phyloP scores from a whole-genome alignment of 1,140 invertebrate species.

The Hormaphis cornu region DNA sequence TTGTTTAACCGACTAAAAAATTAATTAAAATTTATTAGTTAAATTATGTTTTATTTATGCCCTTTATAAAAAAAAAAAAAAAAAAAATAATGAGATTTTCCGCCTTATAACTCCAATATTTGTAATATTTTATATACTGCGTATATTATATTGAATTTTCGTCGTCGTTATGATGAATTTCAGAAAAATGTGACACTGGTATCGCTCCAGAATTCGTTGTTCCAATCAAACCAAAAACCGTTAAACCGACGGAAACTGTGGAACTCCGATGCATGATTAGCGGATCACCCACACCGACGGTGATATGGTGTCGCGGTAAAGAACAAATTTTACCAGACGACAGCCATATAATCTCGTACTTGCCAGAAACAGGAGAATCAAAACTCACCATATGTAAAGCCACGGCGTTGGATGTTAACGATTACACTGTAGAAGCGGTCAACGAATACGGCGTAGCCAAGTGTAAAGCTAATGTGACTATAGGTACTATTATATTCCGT shows the following conservation, averaged over 20 bases:
- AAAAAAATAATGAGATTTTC: too few relatives aligned
- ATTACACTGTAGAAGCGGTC: constrained; percentile 56
- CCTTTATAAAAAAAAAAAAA: too few relatives aligned
- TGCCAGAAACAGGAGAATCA: constrained; percentile 54
- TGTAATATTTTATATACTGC: too few relatives aligned
- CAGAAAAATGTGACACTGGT: constrained; percentile 58
- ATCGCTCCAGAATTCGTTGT: constrained; percentile 53
- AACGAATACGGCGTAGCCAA: constrained; percentile 61
- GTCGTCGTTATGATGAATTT: constrained; percentile 30
- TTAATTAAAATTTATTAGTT: too few relatives aligned
- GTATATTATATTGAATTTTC: too few relatives aligned
- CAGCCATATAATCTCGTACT: constrained; percentile 49
- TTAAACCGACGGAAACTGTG: constrained; percentile 53
- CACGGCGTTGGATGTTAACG: constrained; percentile 51
- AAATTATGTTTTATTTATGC: too few relatives aligned
- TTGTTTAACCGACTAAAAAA: too few relatives aligned
- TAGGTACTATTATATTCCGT: constrained; percentile 40
- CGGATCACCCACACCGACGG: constrained; percentile 59
- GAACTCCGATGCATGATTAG: constrained; percentile 54
- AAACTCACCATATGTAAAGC: constrained; percentile 55
- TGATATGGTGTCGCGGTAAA: constrained; percentile 61
- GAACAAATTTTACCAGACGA: constrained; percentile 52
- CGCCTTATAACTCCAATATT: too few relatives aligned
- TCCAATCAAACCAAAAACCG: constrained; percentile 56
- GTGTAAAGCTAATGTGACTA: constrained; percentile 54